Base-by-base conservation (phyloP, 2,113 vertebrate genomes). In the Maylandia zebra region DNA sequence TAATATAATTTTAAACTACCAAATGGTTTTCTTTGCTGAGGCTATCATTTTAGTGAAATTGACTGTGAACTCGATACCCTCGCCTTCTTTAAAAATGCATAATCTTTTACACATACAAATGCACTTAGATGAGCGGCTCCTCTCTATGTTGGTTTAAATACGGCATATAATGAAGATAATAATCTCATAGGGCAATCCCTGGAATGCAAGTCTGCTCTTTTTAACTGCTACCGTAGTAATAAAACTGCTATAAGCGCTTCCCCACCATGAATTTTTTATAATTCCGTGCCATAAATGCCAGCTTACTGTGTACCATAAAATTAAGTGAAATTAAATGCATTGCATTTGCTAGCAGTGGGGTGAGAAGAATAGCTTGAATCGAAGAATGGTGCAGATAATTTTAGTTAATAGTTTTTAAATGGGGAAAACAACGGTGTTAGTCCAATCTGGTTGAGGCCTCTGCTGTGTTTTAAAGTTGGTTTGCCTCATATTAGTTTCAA, bases 311-410 rank as follows among this genome's bases (percentile, higher is more conserved):
- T 66, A 64, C 84, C 32, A 24, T 78, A 83, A 83, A 90, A 91
- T 91, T 76, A 92, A 91, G 89, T 87, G 38, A 78, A 88, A 90
- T 90, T 82, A 89, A 91, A 92, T 82, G 74, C 83, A 85, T 90
- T 52, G 55, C 43, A 84, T 87, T 84, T 85, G 55, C 86, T 90
- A 88, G 74, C 45, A 85, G 76, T 74, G 86, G 85, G 82, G 79
- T 83, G 30, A 61, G 79, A 88, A 82, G 57, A 90, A 61, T 74
- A 81, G 83, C 45, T 76, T 84, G 85, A n/a, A 86, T 7, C 14
- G 17, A 56, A 27, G 59, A 83, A 87, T 66, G 57, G 59, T 52
- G 27, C 22, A 64, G 83, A 76, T 53, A 66, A 52, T 30, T 52
- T 78, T 32, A 50, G 27, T 34, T 52, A 52, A 76, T 83, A 69